A percentile compares a stretch with the other conserved stretches of the same genome.
These are phyloP conservation scores for Mesopsocus fuscifrons DNA, from an alignment of 2,888 invertebrate species.

Conservation along the genomic window DNA sequence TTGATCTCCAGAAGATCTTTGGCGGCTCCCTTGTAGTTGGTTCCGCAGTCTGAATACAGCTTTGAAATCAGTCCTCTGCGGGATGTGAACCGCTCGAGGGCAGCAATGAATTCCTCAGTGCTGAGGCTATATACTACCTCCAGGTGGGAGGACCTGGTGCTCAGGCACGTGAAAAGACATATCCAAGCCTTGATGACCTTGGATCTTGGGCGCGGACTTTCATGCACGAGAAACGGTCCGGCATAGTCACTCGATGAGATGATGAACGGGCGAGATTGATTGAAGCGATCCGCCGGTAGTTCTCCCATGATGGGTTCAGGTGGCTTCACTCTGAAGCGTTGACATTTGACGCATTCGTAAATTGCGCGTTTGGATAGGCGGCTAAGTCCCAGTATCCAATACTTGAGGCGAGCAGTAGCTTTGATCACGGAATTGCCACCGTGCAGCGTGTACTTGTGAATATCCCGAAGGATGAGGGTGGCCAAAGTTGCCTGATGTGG, in stretches of 20 bases:
- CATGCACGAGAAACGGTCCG: conserved; percentile 18
- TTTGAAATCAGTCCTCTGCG: conserved; percentile 16
- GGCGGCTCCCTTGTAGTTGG: conserved; percentile 18
- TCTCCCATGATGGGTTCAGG: conserved; percentile 20
- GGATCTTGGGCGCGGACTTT: conserved; percentile 12
- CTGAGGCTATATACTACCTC: conserved; percentile 16
- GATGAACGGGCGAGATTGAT: conserved; percentile 18
- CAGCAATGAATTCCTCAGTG: conserved; percentile 16
- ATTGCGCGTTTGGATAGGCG: conserved; percentile 16
- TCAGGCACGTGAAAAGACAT: conserved; percentile 18
- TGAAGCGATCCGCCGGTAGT: conserved; percentile 20
- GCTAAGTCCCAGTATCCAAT: conserved; percentile 20
- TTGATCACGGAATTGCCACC: too few relatives aligned
- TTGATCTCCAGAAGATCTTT: conserved; percentile 13
- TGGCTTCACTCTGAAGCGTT: conserved; percentile 15
- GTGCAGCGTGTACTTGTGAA: too few relatives aligned
- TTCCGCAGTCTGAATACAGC: conserved; percentile 19
- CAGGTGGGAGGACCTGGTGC: conserved; percentile 17
- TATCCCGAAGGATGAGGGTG: conserved; percentile 8
- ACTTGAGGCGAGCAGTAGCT: too few relatives aligned
- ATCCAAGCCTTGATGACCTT: conserved; percentile 16
- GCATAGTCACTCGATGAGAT: conserved; percentile 21
- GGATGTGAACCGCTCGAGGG: conserved; percentile 15
- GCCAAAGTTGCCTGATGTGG: too few relatives aligned
- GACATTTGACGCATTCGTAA: conserved; percentile 19